phyloP scores from a whole-genome alignment of 2,797 vertebrate species.

The Eulemur coronatus region DNA sequence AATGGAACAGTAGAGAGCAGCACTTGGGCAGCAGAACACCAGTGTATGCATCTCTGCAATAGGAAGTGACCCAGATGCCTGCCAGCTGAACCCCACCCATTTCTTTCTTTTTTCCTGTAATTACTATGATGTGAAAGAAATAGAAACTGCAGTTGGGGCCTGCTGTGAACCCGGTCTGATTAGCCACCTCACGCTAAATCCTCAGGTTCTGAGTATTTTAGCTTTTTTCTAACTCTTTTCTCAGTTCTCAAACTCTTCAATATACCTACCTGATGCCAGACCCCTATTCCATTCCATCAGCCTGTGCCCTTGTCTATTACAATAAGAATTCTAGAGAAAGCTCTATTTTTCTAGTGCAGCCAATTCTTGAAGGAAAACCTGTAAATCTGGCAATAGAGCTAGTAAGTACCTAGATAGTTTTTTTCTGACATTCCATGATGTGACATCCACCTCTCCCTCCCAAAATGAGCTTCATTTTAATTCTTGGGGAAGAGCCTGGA shows the following conservation, averaged over 20 bases:
- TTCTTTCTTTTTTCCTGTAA: neutral
- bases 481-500: neutral
- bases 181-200: neutral
- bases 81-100: accelerated
- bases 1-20: neutral
- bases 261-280: neutral
- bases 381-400: neutral
- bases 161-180: neutral
- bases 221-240: neutral
- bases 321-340: neutral
- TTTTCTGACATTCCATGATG: neutral
- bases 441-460: neutral
- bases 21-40: too few relatives aligned
- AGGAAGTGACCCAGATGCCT: neutral
- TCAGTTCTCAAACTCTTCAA: neutral
- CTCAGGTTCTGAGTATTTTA: neutral
- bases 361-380: neutral
- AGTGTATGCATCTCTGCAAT: neutral
- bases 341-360: neutral
- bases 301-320: too few relatives aligned
- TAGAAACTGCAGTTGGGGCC: neutral
- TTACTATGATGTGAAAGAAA: neutral
- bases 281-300: neutral
- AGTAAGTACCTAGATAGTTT: neutral
- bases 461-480: neutral